These are phyloP conservation scores for Oreonectes daqikongensis DNA, from an alignment of 2,797 vertebrate genomes.

Conservation along the genomic window DNA sequence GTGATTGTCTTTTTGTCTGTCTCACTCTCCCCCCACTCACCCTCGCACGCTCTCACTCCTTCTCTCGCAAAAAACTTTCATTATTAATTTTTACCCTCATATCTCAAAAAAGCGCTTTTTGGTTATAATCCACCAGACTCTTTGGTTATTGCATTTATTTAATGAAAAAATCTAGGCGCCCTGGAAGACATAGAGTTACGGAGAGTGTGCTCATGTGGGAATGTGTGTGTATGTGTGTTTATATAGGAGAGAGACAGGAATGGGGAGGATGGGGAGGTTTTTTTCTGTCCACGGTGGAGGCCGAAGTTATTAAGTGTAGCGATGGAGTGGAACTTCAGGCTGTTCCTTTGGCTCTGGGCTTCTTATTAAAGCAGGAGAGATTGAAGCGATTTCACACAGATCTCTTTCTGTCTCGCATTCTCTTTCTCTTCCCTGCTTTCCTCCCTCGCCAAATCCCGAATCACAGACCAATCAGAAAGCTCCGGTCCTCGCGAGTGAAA, in stretches of 20 bases:
- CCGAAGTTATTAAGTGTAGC: slow-evolving; percentile 55
- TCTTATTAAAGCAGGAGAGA: slow-evolving; percentile 58
- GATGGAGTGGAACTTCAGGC: slow-evolving; percentile 60
- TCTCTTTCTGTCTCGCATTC: slow-evolving; percentile 31
- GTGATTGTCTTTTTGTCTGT: slow-evolving; percentile 51
- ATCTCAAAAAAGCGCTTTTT: slow-evolving; percentile 71
- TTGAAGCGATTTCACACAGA: slow-evolving; percentile 56
- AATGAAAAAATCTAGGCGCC: slow-evolving; percentile 73
- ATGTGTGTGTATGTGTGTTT: slow-evolving; percentile 38
- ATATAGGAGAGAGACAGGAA: slow-evolving; percentile 36
- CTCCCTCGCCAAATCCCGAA: slow-evolving; percentile 23
- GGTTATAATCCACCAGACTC: slow-evolving; percentile 71
- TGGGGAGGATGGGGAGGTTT: slow-evolving; percentile 35
- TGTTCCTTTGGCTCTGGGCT: slow-evolving; percentile 56
- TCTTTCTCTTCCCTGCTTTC: slow-evolving; percentile 14
- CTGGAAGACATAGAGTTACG: slow-evolving; percentile 61
- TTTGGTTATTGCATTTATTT: slow-evolving; percentile 77
- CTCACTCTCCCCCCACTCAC: slow-evolving; percentile 48
- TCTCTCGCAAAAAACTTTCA: slow-evolving; percentile 57
- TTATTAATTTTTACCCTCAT: slow-evolving; percentile 73
- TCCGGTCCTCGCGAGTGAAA: not conserved
- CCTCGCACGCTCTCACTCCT: slow-evolving; percentile 26
- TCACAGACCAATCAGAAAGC: slow-evolving; percentile 34
- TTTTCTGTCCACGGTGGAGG: slow-evolving; percentile 46
- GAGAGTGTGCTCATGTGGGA: slow-evolving; percentile 22